phyloP scores from a whole-genome alignment of 2,888 invertebrate genomes.

The Dermolepida albohirtum region DNA sequence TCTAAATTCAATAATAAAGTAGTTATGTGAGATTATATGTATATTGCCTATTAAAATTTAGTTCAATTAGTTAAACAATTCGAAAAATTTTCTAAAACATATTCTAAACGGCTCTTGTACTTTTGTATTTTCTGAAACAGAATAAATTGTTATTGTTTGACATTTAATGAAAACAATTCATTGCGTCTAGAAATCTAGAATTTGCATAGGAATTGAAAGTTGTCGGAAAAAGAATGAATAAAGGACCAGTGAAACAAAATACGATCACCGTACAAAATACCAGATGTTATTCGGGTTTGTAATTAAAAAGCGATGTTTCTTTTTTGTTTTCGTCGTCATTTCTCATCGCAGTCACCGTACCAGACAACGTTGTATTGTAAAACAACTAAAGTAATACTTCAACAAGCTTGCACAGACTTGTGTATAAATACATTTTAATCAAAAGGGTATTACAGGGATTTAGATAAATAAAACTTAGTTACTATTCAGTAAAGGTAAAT shows the following conservation, averaged over 20 bases:
- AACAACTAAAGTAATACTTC: slow-evolving; percentile 19
- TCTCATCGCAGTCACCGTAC: slow-evolving; percentile 2
- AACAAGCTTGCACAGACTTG: background rate
- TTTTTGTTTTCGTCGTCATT: slow-evolving; percentile 18
- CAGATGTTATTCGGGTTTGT: slow-evolving; percentile 22
- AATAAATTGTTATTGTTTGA: no score
- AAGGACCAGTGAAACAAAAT: slow-evolving; percentile 11
- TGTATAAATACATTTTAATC: no score
- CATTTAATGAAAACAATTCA: background rate
- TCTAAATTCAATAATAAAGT: no score
- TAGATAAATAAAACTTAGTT: no score
- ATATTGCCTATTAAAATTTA: no score
- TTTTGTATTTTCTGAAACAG: no score
- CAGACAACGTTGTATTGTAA: slow-evolving; percentile 1
- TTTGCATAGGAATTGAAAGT: background rate
- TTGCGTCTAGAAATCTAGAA: background rate
- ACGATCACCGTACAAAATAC: slow-evolving; percentile 6
- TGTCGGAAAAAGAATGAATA: background rate
- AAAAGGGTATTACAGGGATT: no score
- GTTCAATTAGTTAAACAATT: no score
- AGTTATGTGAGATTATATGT: no score
- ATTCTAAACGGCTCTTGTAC: no score
- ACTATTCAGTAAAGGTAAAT: no score
- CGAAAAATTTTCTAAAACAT: no score
- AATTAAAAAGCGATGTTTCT: slow-evolving; percentile 25